These are phyloP conservation scores for Neodon shergylaensis DNA, from an alignment of 2,113 vertebrate genomes.

Conservation along the genomic window DNA sequence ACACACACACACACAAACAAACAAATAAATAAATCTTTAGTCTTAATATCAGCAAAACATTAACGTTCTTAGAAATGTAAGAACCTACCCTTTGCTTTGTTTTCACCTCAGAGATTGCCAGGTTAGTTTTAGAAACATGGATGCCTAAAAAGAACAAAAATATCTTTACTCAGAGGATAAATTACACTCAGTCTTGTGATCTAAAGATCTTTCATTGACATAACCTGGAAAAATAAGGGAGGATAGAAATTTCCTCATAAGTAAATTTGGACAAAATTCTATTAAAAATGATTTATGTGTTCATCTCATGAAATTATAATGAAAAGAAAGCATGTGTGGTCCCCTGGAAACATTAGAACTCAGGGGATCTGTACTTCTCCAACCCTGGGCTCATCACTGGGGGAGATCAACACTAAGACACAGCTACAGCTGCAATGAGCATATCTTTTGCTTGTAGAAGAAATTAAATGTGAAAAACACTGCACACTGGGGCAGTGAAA, in stretches of 20 bases:
- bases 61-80: slow-evolving; percentile 7
- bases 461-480: neutral
- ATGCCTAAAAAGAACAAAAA: slow-evolving; percentile 41
- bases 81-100: neutral
- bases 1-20: too few relatives aligned
- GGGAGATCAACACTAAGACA: neutral
- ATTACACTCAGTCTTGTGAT: slow-evolving; percentile 11
- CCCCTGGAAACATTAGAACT: neutral
- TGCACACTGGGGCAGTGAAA: neutral
- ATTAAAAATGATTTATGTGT: slow-evolving; percentile 7
- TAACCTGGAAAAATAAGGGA: slow-evolving; percentile 30
- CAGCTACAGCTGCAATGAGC: neutral
- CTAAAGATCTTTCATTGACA: neutral
- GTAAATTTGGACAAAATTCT: slow-evolving; percentile 8
- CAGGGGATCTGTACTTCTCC: neutral
- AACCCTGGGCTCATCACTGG: too few relatives aligned
- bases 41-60: neutral
- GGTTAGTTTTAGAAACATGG: slow-evolving; percentile 14
- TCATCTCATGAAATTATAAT: neutral
- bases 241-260: slow-evolving; percentile 20
- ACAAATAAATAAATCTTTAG: neutral
- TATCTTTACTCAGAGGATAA: slow-evolving; percentile 22
- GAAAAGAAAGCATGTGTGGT: neutral
- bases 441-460: neutral
- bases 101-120: neutral